Evolutionary conservation across 2,888 invertebrate genomes (phyloP), one percentile per base, ranked within the genome.

Genomic region (Laothoe populi): DNA sequence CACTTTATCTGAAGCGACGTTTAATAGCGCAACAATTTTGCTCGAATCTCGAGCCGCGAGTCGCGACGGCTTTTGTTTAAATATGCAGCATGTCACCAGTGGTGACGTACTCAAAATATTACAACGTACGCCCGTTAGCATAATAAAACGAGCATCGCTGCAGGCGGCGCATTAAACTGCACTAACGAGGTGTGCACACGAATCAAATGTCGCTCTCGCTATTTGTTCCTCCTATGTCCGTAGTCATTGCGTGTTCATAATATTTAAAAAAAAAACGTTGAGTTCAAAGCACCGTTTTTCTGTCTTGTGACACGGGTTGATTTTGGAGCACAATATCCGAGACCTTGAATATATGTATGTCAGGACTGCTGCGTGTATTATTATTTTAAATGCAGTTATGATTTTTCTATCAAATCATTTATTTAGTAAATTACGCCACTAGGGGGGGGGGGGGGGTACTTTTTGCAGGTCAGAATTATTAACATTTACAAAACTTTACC

Each of bases 101-200:
- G 81, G 83, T 87, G 87, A 88, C 85, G 84, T 86, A 82, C 87
- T 88, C 85, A 82, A 89, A 88, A 88, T 87, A 90, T 87, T 87
- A 88, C 82, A 85, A 80, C 85, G 83, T 75, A 73, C 84, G 83
- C 84, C 86, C 84, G 85, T 86, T 86, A 86, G 90, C 88, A 88
- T 89, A 88, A 90, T 90, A 88, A 86, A 86, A 84, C 81, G 86
- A 83, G 81, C 84, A 82, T 77, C 81, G 87, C 85, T 83, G 74
- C 84, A 74, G 82, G 83, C 84, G 80, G 72, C 80, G 83, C 87
- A 87, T 87, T 88, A 86, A 86, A 80, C 78, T 79, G 75, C 79
- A 77, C 83, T 85, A 85, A 85, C 82, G 85, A 87, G 83, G 79
- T 81, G 79, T 74, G 75, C 77, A 66, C 72, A 71, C 72, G 74